These are phyloP conservation scores for Halisarca cf. caerulea DNA, from an alignment of 37 sponge, comb jelly and placozoan species.

Conservation along the genomic window DNA sequence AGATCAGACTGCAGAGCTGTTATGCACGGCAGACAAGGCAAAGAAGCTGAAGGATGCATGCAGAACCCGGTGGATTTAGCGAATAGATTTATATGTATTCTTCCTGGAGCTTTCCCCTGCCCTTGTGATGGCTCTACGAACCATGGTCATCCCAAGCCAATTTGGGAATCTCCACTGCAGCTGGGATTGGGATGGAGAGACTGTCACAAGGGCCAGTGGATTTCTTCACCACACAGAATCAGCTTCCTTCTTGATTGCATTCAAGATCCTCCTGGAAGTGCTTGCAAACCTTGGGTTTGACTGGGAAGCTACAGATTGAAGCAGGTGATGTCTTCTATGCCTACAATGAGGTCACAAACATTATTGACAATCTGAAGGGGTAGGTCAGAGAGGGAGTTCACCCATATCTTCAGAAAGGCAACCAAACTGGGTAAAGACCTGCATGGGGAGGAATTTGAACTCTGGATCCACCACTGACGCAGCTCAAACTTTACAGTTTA, in stretches of 20 bases:
- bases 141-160: constrained; percentile 48
- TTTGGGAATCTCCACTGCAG: constrained; percentile 29
- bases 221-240: constrained; percentile 54
- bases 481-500: no score
- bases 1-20: constrained; percentile 28
- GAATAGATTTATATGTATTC: no score
- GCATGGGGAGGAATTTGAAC: constrained; percentile 42
- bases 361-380: constrained; percentile 16
- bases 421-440: constrained; percentile 37
- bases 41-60: constrained; percentile 64
- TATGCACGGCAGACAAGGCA: constrained; percentile 2
- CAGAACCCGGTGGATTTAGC: no score
- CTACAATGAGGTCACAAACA: constrained; percentile 41
- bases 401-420: constrained; percentile 18
- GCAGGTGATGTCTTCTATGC: constrained; percentile 59
- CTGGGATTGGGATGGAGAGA: constrained; percentile 74
- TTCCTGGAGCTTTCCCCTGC: constrained; percentile 61
- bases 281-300: constrained; percentile 24
- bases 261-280: constrained; percentile 50
- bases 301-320: constrained; percentile 59
- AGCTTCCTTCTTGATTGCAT: constrained; percentile 47
- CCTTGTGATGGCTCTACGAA: constrained; percentile 32
- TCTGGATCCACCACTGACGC: no score
- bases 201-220: constrained; percentile 59
- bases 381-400: constrained; percentile 24